Evolutionary conservation across 2,113 vertebrate genomes (phyloP).

Genomic region (Corythornis madagascariensis): DNA sequence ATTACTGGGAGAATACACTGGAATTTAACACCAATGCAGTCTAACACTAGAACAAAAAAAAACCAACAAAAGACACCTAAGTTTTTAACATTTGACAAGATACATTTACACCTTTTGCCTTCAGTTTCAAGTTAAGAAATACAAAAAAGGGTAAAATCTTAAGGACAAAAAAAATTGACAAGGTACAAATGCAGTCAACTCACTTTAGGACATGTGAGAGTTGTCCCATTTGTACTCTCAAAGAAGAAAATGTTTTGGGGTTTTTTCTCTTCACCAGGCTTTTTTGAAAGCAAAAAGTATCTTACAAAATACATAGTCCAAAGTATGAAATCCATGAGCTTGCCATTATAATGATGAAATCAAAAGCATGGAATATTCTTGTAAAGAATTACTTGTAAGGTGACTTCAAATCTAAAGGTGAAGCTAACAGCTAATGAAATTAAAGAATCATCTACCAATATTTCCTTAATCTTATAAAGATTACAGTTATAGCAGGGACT

Average conservation of each 20-base stretch:
- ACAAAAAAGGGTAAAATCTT: neutral
- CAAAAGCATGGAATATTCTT: neutral
- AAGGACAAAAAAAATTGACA: neutral
- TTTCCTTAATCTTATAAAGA: neutral
- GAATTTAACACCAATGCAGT: neutral
- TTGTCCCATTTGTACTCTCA: neutral
- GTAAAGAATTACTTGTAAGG: neutral
- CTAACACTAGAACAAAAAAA: neutral
- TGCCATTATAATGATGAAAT: neutral
- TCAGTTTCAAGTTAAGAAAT: neutral
- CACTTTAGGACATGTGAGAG: neutral
- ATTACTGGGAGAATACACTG: neutral
- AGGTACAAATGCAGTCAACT: neutral
- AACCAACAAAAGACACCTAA: rapidly evolving
- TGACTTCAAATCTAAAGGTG: neutral
- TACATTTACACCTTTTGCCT: neutral
- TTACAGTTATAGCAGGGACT: neutral
- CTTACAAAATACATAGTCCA: neutral
- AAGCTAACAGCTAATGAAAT: neutral
- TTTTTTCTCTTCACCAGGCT: neutral
- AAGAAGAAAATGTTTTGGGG: neutral
- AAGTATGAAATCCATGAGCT: neutral
- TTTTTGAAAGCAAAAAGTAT: neutral
- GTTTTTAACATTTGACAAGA: neutral
- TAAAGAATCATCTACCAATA: too few species aligned